phyloP scores from a whole-genome alignment of 2,113 vertebrate species.

The Pelecanus crispus region DNA sequence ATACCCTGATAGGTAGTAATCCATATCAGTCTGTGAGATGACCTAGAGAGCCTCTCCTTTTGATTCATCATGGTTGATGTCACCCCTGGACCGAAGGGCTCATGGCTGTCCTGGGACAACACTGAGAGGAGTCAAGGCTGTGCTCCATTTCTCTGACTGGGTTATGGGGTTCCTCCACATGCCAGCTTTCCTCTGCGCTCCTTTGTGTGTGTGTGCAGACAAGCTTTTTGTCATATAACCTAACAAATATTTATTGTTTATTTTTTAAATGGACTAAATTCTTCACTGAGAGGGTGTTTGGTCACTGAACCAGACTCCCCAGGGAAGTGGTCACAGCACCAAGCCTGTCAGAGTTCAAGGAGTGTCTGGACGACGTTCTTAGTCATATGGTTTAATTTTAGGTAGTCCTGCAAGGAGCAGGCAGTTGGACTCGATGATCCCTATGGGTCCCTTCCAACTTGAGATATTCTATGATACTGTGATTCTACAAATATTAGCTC shows the following conservation, averaged over 20 bases:
- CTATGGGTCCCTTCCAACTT: background rate
- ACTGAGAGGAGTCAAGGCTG: accelerated
- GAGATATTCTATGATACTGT: background rate
- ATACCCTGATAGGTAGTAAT: background rate
- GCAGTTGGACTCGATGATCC: background rate
- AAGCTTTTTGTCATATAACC: background rate
- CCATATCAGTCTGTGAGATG: background rate
- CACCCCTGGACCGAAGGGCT: background rate
- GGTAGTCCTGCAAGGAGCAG: background rate
- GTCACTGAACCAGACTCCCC: background rate
- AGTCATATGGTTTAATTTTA: background rate
- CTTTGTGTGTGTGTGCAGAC: background rate
- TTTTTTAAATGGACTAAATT: background rate
- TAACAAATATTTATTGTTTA: background rate
- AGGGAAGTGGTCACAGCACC: background rate
- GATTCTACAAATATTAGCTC: background rate
- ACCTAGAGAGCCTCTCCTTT: background rate
- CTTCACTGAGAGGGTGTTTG: accelerated
- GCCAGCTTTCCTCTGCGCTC: background rate
- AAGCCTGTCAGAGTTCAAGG: background rate
- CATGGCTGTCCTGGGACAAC: background rate
- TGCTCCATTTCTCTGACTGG: background rate
- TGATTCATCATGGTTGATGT: background rate
- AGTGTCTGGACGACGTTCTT: accelerated
- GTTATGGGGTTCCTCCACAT: background rate